Evolutionary conservation across 2,797 vertebrate genomes (phyloP).

Genomic region (Loris lydekkerianus): DNA sequence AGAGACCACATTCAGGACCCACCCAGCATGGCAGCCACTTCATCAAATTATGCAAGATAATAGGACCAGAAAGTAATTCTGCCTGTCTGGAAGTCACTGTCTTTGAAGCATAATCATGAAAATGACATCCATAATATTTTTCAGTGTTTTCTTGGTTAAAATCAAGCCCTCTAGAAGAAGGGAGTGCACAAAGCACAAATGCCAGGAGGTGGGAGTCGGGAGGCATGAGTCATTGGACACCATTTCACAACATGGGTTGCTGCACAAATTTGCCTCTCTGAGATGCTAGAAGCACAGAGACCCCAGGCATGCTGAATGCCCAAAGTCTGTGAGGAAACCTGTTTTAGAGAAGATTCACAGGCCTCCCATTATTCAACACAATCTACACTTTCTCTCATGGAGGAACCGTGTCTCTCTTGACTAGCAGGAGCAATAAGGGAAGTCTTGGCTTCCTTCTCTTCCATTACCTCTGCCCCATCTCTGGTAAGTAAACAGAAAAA

Average conservation of each 20-base stretch:
- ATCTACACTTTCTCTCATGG: background rate
- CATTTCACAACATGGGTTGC: background rate
- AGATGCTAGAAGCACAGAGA: background rate
- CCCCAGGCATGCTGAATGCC: background rate
- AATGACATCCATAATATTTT: background rate
- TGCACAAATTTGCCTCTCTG: background rate
- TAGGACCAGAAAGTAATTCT: background rate
- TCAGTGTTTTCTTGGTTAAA: background rate
- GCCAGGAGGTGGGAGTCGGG: background rate
- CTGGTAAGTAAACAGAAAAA: background rate
- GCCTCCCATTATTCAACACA: background rate
- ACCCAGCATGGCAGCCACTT: background rate
- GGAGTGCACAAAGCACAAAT: background rate
- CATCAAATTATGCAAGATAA: background rate
- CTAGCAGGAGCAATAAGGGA: background rate
- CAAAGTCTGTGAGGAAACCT: background rate
- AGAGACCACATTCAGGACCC: background rate
- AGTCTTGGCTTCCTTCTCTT: constrained; percentile 29
- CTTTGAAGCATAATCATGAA: background rate
- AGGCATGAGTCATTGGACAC: background rate
- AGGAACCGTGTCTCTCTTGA: background rate
- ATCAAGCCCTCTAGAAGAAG: background rate
- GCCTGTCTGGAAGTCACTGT: background rate
- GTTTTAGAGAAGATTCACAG: background rate
- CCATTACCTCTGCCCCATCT: background rate